Evolutionary conservation across 2,888 invertebrate genomes (phyloP).

Genomic region (Pristionchus arcanus): DNA sequence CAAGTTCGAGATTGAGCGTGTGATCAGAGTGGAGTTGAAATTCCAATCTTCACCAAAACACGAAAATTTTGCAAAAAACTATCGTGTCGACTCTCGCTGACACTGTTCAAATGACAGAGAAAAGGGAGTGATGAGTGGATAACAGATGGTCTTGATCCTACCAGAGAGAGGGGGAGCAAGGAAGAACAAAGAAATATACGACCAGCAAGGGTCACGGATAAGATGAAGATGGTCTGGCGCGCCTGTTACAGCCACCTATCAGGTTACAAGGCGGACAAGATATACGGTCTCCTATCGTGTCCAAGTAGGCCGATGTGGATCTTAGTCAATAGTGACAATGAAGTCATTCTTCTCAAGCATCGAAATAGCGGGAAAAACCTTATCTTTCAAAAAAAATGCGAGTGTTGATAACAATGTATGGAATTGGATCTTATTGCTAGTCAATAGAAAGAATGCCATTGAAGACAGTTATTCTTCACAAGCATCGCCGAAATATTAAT

Average conservation of each 20-base stretch:
- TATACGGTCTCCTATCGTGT: neutral
- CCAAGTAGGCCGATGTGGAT: neutral
- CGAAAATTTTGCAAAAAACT: neutral
- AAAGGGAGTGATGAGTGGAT: neutral
- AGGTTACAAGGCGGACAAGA: neutral
- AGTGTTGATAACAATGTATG: too few relatives aligned
- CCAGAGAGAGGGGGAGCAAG: neutral
- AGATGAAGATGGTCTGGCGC: conserved; percentile 5
- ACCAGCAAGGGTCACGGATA: neutral
- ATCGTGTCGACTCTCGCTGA: neutral
- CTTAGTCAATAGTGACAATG: neutral
- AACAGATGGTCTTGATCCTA: conserved; percentile 5
- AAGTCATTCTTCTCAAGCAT: too few relatives aligned
- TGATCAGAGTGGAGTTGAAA: neutral
- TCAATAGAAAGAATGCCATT: too few relatives aligned
- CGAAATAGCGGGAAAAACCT: too few relatives aligned
- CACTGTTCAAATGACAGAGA: neutral
- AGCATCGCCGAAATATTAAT: too few relatives aligned
- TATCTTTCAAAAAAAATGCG: too few relatives aligned
- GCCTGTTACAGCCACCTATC: conserved; percentile 31
- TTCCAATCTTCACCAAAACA: too few relatives aligned
- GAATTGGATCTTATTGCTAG: too few relatives aligned
- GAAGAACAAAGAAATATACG: conserved; percentile 49
- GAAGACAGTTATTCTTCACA: too few relatives aligned
- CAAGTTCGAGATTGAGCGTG: neutral